Conservation (phyloP, 2,797 vertebrate genomes). For the Ctenopoma kingsleyae region DNA sequence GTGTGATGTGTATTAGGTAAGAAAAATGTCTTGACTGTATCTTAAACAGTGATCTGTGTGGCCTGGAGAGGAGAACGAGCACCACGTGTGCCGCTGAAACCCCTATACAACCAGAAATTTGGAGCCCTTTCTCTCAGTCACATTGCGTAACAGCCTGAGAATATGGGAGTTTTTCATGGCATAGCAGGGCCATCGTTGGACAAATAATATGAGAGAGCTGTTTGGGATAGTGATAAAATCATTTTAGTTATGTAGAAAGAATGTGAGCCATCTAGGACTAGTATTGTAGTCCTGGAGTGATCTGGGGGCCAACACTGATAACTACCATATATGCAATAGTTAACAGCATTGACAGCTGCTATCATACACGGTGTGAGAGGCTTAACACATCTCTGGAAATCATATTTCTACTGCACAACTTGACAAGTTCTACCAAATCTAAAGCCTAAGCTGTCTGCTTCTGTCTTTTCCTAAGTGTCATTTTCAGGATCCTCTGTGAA, state of each 20-base stretch:
- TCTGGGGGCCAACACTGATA: too few relatives aligned
- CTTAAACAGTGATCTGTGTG: constrained; percentile 11
- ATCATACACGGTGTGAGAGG: constrained; percentile 34
- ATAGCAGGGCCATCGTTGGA: constrained; percentile 57
- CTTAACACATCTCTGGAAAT: constrained; percentile 12
- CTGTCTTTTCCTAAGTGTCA: constrained; percentile 25
- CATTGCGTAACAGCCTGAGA: constrained; percentile 56
- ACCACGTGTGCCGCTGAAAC: constrained; percentile 43
- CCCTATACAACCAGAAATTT: constrained; percentile 37
- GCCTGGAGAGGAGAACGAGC: constrained; percentile 21
- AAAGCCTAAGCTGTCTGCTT: constrained; percentile 19
- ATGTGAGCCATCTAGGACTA: constrained; percentile 34
- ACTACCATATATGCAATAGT: background rate
- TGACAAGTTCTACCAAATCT: constrained; percentile 19
- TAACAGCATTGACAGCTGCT: constrained; percentile 51
- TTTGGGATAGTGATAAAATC: constrained; percentile 46
- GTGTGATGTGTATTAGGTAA: constrained; percentile 27
- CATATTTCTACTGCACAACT: constrained; percentile 32
- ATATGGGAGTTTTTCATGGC: constrained; percentile 42
- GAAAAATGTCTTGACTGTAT: constrained; percentile 13
- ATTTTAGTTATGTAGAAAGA: constrained; percentile 41
- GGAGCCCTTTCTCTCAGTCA: constrained; percentile 23
- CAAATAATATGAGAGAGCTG: constrained; percentile 42
- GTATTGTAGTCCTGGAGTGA: too few relatives aligned
- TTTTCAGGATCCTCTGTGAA: constrained; percentile 49